Conservation (phyloP, 1,140 invertebrate genomes). For the Papilio polyxenes region DNA sequence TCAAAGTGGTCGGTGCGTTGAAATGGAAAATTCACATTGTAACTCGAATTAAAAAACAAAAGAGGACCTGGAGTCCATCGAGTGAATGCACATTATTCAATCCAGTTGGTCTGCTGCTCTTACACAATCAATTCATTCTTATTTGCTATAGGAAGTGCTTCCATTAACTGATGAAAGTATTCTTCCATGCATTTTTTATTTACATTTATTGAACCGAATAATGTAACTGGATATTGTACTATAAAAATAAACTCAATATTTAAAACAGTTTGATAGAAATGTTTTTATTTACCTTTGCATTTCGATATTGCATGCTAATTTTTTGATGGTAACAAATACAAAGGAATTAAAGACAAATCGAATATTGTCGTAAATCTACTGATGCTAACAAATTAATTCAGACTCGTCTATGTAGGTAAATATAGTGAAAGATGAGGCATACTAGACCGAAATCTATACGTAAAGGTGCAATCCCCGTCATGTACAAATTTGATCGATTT, state of each 20-base stretch:
- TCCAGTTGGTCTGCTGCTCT: constrained; percentile 4
- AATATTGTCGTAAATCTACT: too few relatives aligned
- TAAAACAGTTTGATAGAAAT: not conserved
- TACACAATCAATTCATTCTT: constrained; percentile 11
- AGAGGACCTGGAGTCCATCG: not conserved
- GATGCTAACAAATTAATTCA: too few relatives aligned
- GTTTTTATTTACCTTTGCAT: constrained; percentile 11
- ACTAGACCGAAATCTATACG: too few relatives aligned
- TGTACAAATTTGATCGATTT: too few relatives aligned
- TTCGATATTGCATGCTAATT: not conserved
- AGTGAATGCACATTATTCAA: constrained; percentile 13
- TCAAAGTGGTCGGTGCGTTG: not conserved
- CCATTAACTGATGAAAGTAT: constrained; percentile 25
- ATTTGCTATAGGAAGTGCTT: not conserved
- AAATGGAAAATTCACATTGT: not conserved
- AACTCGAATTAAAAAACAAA: not conserved
- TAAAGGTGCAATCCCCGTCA: too few relatives aligned
- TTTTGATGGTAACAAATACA: not conserved
- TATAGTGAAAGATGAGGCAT: too few relatives aligned
- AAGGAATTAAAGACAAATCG: too few relatives aligned
- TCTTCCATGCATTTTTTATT: constrained; percentile 21
- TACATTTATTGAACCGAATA: constrained; percentile 16
- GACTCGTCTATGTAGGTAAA: too few relatives aligned
- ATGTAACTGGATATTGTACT: not conserved
- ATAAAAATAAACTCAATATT: not conserved